Base-by-base conservation (phyloP, 2,797 vertebrate species). In the Myotis pilosus region DNA sequence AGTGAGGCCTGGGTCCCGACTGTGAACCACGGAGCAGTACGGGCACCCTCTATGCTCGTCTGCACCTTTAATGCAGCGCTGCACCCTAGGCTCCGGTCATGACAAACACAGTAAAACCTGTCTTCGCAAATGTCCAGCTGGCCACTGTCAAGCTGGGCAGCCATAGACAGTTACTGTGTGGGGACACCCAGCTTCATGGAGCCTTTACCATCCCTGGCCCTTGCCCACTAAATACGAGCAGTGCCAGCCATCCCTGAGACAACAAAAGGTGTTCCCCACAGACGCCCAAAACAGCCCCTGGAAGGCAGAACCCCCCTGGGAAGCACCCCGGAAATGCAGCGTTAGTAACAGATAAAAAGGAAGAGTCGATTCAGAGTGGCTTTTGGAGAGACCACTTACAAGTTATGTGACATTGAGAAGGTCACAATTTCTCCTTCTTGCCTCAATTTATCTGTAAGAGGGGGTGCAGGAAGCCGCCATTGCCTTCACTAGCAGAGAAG, bases 41-140 rank as follows among this genome's bases (percentile, higher is more conserved):
- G 5, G 23, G 47, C 7, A 0, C 1, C 4, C 4, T 4, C 20
- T 38, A 0, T 1, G 33, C 11, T 3, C 0, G 1, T 60, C 71
- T 3, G 49, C 28, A 20, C 69, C 69, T 33, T 17, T 11, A 25
- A 16, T 0, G 4, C 5, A 5, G 16, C 6, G 1, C 16, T 28
- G 3, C 0, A 0, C 4, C 49, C 74, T 19, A 22, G 25, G 55
- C 25, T 10, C 16, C 9, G 75, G 8, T 19, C 10, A 30, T 1
- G 1, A 17, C 22, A 75, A 33, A 38, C 30, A 28, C 1, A 9
- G 28, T 15, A 41, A 13, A 49, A 8, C 10, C 47, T 0, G 33
- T 28, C 38, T 72, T 10, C 7, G 15, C 30, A 17, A 7, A 25
- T 0, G 8, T 20, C 15, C 36, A 28, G 44, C 33, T 17, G 44